Evolutionary conservation across 30 jellyfish, hydroid and myxozoan genomes (phyloP), one percentile per base, ranked within the genome.

Genomic region (Aurelia sp.): DNA sequence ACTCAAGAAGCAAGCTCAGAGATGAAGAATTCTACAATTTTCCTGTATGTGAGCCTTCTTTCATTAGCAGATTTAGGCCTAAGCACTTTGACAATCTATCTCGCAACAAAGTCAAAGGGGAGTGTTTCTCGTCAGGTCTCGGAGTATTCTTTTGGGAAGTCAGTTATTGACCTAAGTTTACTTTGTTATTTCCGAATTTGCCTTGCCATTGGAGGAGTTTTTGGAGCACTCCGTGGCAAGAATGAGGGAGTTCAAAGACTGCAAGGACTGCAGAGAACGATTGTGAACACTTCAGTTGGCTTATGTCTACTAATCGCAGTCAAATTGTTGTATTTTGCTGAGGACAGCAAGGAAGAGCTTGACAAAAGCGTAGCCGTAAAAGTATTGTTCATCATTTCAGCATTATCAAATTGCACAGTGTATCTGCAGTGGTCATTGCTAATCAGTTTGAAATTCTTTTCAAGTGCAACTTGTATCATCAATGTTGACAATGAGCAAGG

Each of bases 251-350:
- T 75, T 18, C 22, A 75, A 30, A 72, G 78, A 55, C 76, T 74
- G 62, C 74, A 63, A 51, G 55, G 80, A 15, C 17, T 72, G 33
- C 69, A 53, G 55, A 38, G 88, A 64, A 64, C 77, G 3, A 66
- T 69, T 12, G 67, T 85, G 67, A 83, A 83, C 63, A 20, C 70
- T 21, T 59, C 90, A 1, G 65, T 87, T 18, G 80, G 80, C 0
- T 58, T 74, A 53, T 64, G 85, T 60, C 68, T 75, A 57, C 62
- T 81, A 33, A 62, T 76, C 61, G 96, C 94, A 27, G 35, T 76
- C n/a, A 91, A 91, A 74, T 55, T 91, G 17, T 67, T 91, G 84
- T 91, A 85, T 74, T 91, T 57, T 79, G 89, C 96, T 0, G 98
- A 91, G 59, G 96, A 91, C 83, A 85, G 86, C 86, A 78, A 76